A percentile compares a stretch with the other conserved stretches of the same genome.
phyloP scores from a whole-genome alignment of 2,797 vertebrate species.

The Odontamblyopus rebecca region DNA sequence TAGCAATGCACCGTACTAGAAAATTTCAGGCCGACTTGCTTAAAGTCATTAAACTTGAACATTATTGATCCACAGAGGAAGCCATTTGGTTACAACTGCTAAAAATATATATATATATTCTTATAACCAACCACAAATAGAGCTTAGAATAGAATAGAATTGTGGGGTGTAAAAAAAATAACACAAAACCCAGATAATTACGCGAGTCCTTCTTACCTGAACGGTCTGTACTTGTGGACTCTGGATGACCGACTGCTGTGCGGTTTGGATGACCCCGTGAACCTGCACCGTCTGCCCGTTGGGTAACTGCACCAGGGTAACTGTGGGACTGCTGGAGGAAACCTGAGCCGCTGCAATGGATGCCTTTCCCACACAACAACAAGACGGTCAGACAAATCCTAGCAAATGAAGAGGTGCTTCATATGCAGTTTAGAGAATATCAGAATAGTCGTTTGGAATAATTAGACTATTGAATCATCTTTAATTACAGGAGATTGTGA shows the following conservation, averaged over 20 bases:
- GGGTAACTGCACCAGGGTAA: slow-evolving; percentile 95
- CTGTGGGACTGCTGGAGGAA: slow-evolving; percentile 87
- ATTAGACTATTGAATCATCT: no score
- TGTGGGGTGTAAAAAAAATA: no score
- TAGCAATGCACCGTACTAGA: no score
- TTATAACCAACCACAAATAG: no score
- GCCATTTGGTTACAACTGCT: no score
- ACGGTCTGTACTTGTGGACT: slow-evolving; percentile 97
- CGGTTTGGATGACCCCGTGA: slow-evolving; percentile 97
- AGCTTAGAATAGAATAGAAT: no score
- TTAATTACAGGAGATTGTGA: no score
- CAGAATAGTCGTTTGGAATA: not conserved
- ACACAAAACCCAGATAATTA: not conserved
- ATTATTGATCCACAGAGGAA: no score
- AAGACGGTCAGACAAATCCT: not conserved
- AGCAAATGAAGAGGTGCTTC: not conserved
- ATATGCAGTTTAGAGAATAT: no score
- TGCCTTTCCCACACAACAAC: slow-evolving; percentile 74
- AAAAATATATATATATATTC: no score
- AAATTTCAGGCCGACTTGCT: no score
- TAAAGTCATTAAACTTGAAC: no score
- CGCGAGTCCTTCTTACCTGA: slow-evolving; percentile 77
- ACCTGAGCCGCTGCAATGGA: slow-evolving; percentile 89
- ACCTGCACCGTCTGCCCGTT: slow-evolving; percentile 99
- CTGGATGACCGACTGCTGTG: slow-evolving; percentile 98